A percentile compares a stretch with the other conserved stretches of the same genome.
Evolutionary conservation across 2,113 vertebrate species (phyloP).

Genomic region (Podarcis raffonei): DNA sequence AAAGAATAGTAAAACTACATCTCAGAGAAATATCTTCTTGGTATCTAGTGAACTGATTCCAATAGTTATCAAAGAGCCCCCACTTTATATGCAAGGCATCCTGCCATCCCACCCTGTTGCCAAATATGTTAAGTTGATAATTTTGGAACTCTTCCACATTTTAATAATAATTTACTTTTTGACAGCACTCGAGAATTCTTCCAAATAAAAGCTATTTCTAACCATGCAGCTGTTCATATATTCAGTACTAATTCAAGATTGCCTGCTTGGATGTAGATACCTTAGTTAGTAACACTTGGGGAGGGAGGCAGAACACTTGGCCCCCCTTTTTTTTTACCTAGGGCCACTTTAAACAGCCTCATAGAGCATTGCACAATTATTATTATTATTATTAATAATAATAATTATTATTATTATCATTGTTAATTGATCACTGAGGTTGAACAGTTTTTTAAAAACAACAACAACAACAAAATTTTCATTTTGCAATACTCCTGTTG

Average conservation of each 20-base stretch:
- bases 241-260: background rate
- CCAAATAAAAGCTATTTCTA: background rate
- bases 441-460: background rate
- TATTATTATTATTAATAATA: background rate
- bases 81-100: background rate
- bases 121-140: background rate
- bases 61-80: background rate
- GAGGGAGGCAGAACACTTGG: too few species aligned
- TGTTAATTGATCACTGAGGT: background rate
- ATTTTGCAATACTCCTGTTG: constrained; percentile 28
- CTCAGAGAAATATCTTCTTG: background rate
- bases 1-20: background rate
- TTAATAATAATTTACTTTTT: background rate
- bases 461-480: background rate
- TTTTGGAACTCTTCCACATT: background rate
- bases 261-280: background rate
- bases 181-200: background rate
- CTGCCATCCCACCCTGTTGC: background rate
- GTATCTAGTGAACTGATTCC: background rate
- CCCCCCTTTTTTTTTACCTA: background rate
- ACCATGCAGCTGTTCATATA: background rate
- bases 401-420: background rate
- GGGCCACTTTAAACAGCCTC: background rate
- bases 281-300: background rate
- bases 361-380: background rate